Base-by-base conservation (phyloP, 2,888 invertebrate species). In the Beris chalybata region DNA sequence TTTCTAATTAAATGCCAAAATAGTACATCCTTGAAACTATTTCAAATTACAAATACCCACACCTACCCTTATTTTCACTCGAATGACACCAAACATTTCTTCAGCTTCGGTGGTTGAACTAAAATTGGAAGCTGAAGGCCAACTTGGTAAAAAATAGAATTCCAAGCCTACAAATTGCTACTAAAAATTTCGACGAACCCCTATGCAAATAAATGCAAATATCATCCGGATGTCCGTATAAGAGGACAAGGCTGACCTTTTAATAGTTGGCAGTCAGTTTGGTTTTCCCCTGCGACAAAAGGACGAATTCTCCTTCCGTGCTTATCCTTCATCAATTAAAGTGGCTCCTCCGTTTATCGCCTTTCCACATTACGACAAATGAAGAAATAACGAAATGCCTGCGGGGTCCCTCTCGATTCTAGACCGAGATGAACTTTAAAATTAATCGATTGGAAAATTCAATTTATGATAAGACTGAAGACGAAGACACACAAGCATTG, bases 381-480 rank as follows among this genome's bases (percentile, higher is more conserved):
- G 31, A 5, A 31, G 32, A 22, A 45, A 57, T 22, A 30, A 29
- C 30, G 57, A 22, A 61, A 52, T 61, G 44, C 52, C 38, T 15
- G 52, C 22, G 43, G 52, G 5, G 38, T 38, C 7, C 38, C 38
- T 9, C 38, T 9, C 5, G 38, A 7, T 38, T 58, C 22, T 57
- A 32, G 32, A 61, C 38, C 52, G 61, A 50, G 52, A 61, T 15
- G 50, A 50, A 38, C 61, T 61, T 59, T 52, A 52, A 52, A 61
- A 52, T 38, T 50, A 61, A 61, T 61, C 61, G 61, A 61, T 52
- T 50, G 61, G 61, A 61, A 61, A 61, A 61, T 61, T 61, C 61
- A 61, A 61, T 61, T 61, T 50, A 38, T 43, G 61, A 22, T 31
- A 52, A 38, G 38, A 38, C 15, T 61, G 61, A 50, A 31, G 61